Evolutionary conservation across 2,113 vertebrate genomes (phyloP), one percentile per base, ranked within the genome.

Genomic region (Cichladusa arquata): DNA sequence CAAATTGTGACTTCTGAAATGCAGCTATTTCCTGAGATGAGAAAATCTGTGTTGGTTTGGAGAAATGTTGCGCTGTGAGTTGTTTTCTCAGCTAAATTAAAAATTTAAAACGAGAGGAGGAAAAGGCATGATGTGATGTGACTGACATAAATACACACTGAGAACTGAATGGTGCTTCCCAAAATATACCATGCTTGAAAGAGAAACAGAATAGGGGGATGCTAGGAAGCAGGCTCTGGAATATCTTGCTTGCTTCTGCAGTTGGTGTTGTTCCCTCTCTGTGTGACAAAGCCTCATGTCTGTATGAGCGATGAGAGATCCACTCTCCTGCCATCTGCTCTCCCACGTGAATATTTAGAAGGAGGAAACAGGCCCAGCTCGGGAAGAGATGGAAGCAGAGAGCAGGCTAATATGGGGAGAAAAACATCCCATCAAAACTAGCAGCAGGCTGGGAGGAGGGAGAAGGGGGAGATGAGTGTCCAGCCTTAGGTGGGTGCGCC

Each of bases 311-410:
- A 94, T 77, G 81, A 80, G 67, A 94, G 95, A 95, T 90, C 73
- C 86, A 91, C 60, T 92, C 93, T 91, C 36, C 81, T 88, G 73
- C 95, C 94, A 94, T 97, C 95, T 97, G 96, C 70, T 95, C 66
- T 94, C 57, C 85, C 67, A 65, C 9, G n/a, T 88, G 92, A 93
- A 81, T 80, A 93, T 93, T 81, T 81, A 91, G 65, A 70, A 88
- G 74, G 23, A 88, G n/a, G 58, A 92, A 93, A 71, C 18, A 36
- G 53, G 42, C 72, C 38, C 79, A 72, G 74, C 65, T 92, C 2
- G 0, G 36, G 29, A 73, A 95, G n/a, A 56, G 42, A 61, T 34
- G 58, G 28, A 86, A 87, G 62, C 69, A 50, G 56, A 86, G 48
- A 66, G 53, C 42, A 66, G n/a, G 50, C 42, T 66, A 78, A 66